Base-by-base conservation (phyloP, 2,888 invertebrate species). In the Andrena minutula region DNA sequence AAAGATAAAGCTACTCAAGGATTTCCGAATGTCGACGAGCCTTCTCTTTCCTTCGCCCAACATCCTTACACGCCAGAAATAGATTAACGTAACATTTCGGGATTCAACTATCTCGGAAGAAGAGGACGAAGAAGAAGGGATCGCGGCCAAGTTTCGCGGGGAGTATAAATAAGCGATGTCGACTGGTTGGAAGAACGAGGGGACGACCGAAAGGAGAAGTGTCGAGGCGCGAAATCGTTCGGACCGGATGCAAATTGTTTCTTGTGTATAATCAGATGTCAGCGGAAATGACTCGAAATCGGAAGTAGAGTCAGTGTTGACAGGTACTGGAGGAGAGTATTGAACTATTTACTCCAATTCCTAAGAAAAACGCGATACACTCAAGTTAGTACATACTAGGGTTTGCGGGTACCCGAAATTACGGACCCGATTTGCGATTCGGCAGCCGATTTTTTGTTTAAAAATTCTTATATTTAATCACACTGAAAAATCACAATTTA, bases 151-250 rank as follows among this genome's bases (percentile, higher is more conserved):
- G 58, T 79, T 70, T 79, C 65, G 56, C 65, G 49, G 2, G 0
- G 73, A 82, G 78, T 82, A 78, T 78, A 82, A 84, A 78, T 79
- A 79, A 78, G 68, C 74, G 69, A 16, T 60, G 68, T 56, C 30
- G 61, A 30, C 35, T 3, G 49, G 26, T 41, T 41, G 16, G 1
- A 41, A 16, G 12, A 41, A 41, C 41, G 41, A 41, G 41, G 41
- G 41, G 41, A 41, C 20, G 20, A n/a, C 10, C 10, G 32, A 16
- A 28, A 23, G 61, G 47, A 32, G 30, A 60, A 16, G n/a, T 2
- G 53, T 53, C 20, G n/a, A 20, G 23, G n/a, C 20, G 23, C 28
- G 58, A 41, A 28, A 16, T 12, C 58, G 30, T 7, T 3, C 28
- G n/a, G 32, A 51, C 26, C 68, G 61, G 63, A 75, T 75, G 63